These are phyloP conservation scores for Atethmia centrago DNA, from an alignment of 2,888 invertebrate genomes.

Conservation along the genomic window DNA sequence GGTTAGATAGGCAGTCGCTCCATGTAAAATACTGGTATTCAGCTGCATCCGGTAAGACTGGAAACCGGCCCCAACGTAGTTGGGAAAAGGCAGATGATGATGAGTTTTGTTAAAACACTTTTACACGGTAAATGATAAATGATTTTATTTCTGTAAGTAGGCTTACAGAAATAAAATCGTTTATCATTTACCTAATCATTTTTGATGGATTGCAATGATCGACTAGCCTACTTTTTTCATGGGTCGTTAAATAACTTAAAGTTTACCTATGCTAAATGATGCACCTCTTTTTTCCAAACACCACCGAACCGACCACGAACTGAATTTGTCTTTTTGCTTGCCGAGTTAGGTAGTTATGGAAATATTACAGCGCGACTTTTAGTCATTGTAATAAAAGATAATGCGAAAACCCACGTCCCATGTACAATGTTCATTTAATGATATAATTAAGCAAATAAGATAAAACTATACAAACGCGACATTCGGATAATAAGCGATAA, in stretches of 20 bases:
- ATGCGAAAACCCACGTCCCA: conserved; percentile 8
- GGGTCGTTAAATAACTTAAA: neutral
- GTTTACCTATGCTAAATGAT: neutral
- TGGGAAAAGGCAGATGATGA: too few relatives aligned
- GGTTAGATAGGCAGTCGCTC: too few relatives aligned
- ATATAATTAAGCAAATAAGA: conserved; percentile 40
- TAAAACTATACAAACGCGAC: conserved; percentile 27
- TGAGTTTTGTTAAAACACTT: too few relatives aligned
- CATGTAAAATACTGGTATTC: too few relatives aligned
- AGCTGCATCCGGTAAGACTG: too few relatives aligned
- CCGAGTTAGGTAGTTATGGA: neutral
- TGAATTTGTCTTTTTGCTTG: neutral
- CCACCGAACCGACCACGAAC: neutral
- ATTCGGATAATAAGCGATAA: conserved; percentile 31
- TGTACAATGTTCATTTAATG: conserved; percentile 21
- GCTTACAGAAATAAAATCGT: too few relatives aligned
- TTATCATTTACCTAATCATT: too few relatives aligned
- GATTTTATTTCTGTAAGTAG: too few relatives aligned
- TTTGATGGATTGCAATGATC: neutral
- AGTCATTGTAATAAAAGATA: conserved; percentile 21
- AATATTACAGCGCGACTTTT: conserved; percentile 6
- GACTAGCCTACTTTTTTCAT: neutral
- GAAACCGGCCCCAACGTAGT: too few relatives aligned
- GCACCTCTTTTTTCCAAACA: neutral
- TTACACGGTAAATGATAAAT: too few relatives aligned